Evolutionary conservation across 2,888 invertebrate species (phyloP), one percentile per base, ranked within the genome.

Genomic region (Hypselothyrea guttata): DNA sequence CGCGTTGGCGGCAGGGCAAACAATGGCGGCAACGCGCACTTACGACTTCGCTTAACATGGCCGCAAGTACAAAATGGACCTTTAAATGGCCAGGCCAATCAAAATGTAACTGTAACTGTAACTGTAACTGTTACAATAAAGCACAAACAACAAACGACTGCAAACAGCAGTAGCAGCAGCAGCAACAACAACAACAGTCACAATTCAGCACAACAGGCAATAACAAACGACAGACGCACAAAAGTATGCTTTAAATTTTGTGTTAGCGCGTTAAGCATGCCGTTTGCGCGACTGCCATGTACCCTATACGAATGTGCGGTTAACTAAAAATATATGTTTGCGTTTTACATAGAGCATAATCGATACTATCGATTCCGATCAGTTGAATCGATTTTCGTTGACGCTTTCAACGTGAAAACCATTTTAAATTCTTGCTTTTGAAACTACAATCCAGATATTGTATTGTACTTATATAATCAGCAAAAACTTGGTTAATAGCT

Each of bases 61-160:
- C 59, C 71, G 40, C 59, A 47, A 48, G 60, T 42, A 40, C 27
- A 37, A 64, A 61, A 75, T 59, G 55, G 61, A 30, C 38, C 59
- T 65, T 65, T 75, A 69, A 82, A 64, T 70, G 75, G 67, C 67
- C 67, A 47, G 61, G 18, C 55, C 71, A 77, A 82, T 76, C 82
- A 77, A 75, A 82, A 52, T 45, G 61, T 71, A 56, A 52, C 71
- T 60, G 59, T 45, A 16, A 15, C 56, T 56, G 55, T 65, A 65
- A 65, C n/a, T n/a, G n/a, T n/a, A n/a, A 52, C 71, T 60, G 59
- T 45, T 27, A 15, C 56, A 59, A 58, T 65, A 65, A 65, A 70
- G 22, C 61, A 75, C 46, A 66, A 59, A 33, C 46, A 45, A 45
- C 44, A 45, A 44, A 51, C 44, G 49, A 40, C 3, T 22, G 22